A percentile compares a stretch with the other conserved stretches of the same genome.
These are phyloP conservation scores for Larimichthys polyactis DNA, from an alignment of 2,113 vertebrate genomes.

Conservation along the genomic window DNA sequence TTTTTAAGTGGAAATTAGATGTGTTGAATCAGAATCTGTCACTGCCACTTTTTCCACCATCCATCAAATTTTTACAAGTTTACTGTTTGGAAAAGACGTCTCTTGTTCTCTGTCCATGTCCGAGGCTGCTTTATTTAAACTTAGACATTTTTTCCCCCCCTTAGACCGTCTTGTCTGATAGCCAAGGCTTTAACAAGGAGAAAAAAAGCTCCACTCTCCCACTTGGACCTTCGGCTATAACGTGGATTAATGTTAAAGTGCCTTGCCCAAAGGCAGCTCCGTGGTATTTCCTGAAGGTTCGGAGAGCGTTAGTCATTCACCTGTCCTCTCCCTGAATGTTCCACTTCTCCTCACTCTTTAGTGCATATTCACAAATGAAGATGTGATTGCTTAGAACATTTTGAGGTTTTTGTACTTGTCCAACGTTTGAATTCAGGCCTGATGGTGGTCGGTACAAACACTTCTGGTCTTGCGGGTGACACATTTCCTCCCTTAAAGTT, in stretches of 20 bases:
- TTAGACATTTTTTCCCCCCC: neutral
- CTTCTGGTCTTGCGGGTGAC: slow-evolving; percentile 13
- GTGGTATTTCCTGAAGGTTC: slow-evolving; percentile 27
- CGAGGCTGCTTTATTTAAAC: slow-evolving; percentile 26
- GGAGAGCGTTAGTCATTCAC: slow-evolving; percentile 49
- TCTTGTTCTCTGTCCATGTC: neutral
- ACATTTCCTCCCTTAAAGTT: neutral
- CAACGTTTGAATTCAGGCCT: slow-evolving; percentile 5
- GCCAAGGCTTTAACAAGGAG: slow-evolving; percentile 25
- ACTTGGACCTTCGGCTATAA: slow-evolving; percentile 42
- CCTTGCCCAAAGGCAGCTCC: slow-evolving; percentile 42
- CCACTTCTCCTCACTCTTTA: slow-evolving; percentile 20
- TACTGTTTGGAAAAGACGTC: slow-evolving; percentile 3
- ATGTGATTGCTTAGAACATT: slow-evolving; percentile 21
- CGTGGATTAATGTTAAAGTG: slow-evolving; percentile 46
- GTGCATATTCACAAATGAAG: slow-evolving; percentile 13
- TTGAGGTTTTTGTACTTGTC: slow-evolving; percentile 5
- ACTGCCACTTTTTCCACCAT: neutral
- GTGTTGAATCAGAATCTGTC: neutral
- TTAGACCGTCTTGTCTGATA: neutral
- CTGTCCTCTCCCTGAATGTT: slow-evolving; percentile 18
- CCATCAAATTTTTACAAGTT: neutral
- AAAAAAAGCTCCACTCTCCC: slow-evolving; percentile 6
- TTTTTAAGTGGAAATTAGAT: neutral
- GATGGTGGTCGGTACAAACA: neutral